Base-by-base conservation (phyloP, 2,888 invertebrate species). In the Drosophila fungiperda region DNA sequence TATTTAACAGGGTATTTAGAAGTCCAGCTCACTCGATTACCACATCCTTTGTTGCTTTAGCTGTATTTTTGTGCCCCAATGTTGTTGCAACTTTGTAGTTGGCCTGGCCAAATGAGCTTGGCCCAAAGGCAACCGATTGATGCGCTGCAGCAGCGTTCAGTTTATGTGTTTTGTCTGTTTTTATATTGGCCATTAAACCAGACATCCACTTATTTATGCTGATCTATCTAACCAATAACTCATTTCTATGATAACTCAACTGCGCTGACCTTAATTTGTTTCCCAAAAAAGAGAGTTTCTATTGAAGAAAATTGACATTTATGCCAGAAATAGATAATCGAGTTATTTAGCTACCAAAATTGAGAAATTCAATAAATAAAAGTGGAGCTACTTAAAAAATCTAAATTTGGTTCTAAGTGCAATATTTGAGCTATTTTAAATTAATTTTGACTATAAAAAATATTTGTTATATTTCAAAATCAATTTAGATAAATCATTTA, bases 201-300 rank as follows among this genome's bases (percentile, higher is more conserved):
- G 42, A 17, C 35, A 20, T 20, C 17, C 9, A 29, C 54, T 49
- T 67, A 67, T 65, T 78, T 63, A 61, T 45, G 68, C 45, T 75
- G 84, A 81, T 81, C 68, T 71, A 69, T 84, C 67, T 66, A 63
- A 64, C 53, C 64, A 75, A 78, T 72, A 82, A 65, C 82, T 81
- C 84, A 78, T 86, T 81, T 82, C 79, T 82, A 83, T 82, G 82
- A 64, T 81, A 81, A 81, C 81, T 68, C 65, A 63, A 69, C 59
- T 52, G 33, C 3, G n/a, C 20, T 29, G 29, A 29, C 6, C 35
- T 75, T 55, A 70, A 68, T 65, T 63, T 65, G 59, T 11, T 65
- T 74, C 61, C 68, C 68, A 69, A 62, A 36, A 36, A 11, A 6
- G 9, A 53, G 3, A 53, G 6, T 23, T 54, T 23, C 0, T 0